These are phyloP conservation scores for Sebastes cheni DNA, from an alignment of 2,797 vertebrate species.

Conservation along the genomic window DNA sequence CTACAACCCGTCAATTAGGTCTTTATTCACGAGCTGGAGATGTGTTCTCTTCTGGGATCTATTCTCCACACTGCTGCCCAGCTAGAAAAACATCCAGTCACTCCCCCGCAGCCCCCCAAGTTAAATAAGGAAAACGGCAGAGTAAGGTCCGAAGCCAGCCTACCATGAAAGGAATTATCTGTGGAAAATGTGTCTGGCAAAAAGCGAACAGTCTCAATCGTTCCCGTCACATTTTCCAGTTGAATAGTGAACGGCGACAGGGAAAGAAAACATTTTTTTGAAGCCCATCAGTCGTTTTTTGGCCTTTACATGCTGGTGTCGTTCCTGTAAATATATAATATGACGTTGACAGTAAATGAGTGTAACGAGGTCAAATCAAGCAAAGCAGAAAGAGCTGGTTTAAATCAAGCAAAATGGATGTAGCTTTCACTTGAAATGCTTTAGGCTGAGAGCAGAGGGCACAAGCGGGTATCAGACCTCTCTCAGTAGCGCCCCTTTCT, in stretches of 20 bases:
- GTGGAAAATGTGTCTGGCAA: slow-evolving; percentile 80
- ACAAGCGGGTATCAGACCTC: slow-evolving; percentile 39
- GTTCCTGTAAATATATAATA: slow-evolving; percentile 51
- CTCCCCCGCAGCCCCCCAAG: slow-evolving; percentile 65
- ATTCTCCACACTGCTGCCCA: slow-evolving; percentile 79
- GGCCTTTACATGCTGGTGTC: slow-evolving; percentile 28
- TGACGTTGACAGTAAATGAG: slow-evolving; percentile 57
- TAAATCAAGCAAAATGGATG: slow-evolving; percentile 33
- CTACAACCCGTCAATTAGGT: slow-evolving; percentile 79
- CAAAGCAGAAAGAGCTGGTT: slow-evolving; percentile 40
- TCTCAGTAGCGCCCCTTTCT: slow-evolving; percentile 77
- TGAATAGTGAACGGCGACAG: slow-evolving; percentile 57
- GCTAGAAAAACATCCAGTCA: slow-evolving; percentile 81
- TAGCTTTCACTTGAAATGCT: slow-evolving; percentile 16
- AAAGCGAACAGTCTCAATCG: slow-evolving; percentile 61
- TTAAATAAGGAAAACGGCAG: slow-evolving; percentile 79
- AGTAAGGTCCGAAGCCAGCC: slow-evolving; percentile 71
- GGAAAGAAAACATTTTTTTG: slow-evolving; percentile 18
- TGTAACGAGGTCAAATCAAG: slow-evolving; percentile 58
- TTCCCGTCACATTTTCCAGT: slow-evolving; percentile 73
- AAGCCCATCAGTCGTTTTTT: slow-evolving; percentile 41
- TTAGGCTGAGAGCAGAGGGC: slow-evolving; percentile 32
- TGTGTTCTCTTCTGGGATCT: slow-evolving; percentile 81
- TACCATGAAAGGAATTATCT: slow-evolving; percentile 82
- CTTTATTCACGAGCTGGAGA: slow-evolving; percentile 79